A percentile compares a stretch with the other conserved stretches of the same genome.
These are phyloP conservation scores for Karalla daura DNA, from an alignment of 2,797 vertebrate genomes.

Conservation along the genomic window DNA sequence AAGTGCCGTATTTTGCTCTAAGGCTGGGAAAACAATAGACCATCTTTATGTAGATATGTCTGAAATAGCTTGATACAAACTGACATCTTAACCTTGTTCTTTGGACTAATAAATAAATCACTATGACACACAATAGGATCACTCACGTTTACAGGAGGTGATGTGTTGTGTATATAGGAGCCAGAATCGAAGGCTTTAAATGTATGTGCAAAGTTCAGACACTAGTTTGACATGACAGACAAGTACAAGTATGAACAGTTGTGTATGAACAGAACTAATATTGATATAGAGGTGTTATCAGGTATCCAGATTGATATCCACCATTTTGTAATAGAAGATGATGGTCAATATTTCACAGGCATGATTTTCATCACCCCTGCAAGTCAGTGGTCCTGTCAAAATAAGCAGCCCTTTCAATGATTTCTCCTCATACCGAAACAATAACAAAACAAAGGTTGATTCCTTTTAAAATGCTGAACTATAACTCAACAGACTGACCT, in stretches of 20 bases:
- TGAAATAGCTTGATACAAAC: background rate
- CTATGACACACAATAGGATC: background rate
- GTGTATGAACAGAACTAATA: background rate
- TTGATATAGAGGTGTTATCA: background rate
- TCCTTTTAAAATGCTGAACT: no score
- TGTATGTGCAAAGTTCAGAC: background rate
- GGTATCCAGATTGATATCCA: background rate
- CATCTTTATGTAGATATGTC: background rate
- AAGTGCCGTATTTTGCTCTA: constrained; percentile 92
- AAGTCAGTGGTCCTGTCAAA: background rate
- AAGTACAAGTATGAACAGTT: no score
- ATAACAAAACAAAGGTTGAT: background rate
- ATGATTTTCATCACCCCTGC: background rate
- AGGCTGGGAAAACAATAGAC: constrained; percentile 82
- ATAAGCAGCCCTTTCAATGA: background rate
- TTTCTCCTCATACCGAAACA: background rate
- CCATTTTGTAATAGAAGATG: no score
- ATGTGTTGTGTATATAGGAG: background rate
- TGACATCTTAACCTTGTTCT: background rate
- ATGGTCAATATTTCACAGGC: background rate
- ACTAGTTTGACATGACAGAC: no score
- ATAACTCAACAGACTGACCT: constrained; percentile 81
- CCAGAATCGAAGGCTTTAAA: background rate
- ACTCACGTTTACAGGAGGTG: background rate
- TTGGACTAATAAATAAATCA: background rate